Conservation (phyloP, 2,113 vertebrate species). For the Physeter macrocephalus region DNA sequence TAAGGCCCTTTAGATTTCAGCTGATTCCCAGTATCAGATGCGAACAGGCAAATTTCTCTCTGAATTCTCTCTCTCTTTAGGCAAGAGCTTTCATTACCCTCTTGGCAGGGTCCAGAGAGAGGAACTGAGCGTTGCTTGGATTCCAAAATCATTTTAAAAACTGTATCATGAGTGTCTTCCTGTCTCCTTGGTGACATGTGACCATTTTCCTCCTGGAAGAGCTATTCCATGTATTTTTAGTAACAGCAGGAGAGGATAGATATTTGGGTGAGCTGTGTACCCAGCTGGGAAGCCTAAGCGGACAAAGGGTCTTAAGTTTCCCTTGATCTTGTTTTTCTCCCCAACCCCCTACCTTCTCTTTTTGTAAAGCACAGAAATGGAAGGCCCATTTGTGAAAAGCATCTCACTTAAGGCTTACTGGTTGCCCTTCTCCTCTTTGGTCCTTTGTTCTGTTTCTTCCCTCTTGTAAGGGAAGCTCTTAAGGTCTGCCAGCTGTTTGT, state of each 20-base stretch:
- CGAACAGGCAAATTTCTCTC: slow-evolving; percentile 47
- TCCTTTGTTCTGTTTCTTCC: slow-evolving; percentile 57
- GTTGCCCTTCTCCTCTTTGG: not conserved
- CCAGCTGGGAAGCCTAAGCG: slow-evolving; percentile 54
- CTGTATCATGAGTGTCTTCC: slow-evolving; percentile 25
- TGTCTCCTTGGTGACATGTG: slow-evolving; percentile 42
- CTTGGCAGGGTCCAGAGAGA: slow-evolving; percentile 12
- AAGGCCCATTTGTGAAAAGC: slow-evolving; percentile 40
- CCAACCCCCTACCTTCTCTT: not conserved
- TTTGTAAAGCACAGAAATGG: slow-evolving; percentile 41
- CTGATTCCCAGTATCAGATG: slow-evolving; percentile 34
- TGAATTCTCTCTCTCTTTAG: slow-evolving; percentile 39
- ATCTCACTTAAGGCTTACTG: not conserved
- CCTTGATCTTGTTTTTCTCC: slow-evolving; percentile 58
- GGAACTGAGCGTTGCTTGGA: slow-evolving; percentile 19
- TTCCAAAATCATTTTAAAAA: slow-evolving; percentile 42
- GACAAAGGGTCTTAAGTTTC: slow-evolving; percentile 58
- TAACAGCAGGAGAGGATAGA: slow-evolving; percentile 53
- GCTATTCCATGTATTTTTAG: slow-evolving; percentile 44
- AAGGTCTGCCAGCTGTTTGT: slow-evolving; percentile 55
- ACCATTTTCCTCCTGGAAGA: slow-evolving; percentile 48
- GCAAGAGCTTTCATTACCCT: slow-evolving; percentile 38
- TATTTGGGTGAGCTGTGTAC: slow-evolving; percentile 55
- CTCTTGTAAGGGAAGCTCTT: not conserved
- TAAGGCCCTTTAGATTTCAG: slow-evolving; percentile 53